phyloP scores from a whole-genome alignment of 2,797 vertebrate species.

The Cynopterus sphinx region DNA sequence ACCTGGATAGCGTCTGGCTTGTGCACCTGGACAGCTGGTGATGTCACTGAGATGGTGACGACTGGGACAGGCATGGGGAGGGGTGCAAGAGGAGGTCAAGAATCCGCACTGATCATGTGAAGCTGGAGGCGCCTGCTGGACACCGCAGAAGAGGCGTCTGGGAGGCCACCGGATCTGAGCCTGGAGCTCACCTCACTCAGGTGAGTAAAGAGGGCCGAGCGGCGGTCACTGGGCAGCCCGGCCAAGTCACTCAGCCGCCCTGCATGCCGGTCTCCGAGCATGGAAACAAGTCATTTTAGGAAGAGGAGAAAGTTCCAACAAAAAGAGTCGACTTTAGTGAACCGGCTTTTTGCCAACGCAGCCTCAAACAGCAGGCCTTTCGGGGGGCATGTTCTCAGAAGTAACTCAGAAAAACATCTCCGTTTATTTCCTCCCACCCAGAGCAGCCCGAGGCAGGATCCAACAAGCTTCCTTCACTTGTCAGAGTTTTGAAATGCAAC shows the following conservation, averaged over 20 bases:
- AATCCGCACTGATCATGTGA: rapidly evolving
- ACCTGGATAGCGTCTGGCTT: neutral
- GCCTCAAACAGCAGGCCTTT: neutral
- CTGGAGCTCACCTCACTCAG: neutral
- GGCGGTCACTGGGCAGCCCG: neutral
- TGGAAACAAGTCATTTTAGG: slow-evolving; percentile 18
- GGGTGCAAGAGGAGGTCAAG: neutral
- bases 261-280: neutral
- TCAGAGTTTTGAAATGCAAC: neutral
- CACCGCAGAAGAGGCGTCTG: neutral
- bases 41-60: neutral
- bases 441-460: rapidly evolving
- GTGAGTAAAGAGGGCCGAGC: rapidly evolving
- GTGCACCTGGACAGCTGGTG: neutral
- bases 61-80: neutral
- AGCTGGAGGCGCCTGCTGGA: neutral
- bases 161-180: neutral
- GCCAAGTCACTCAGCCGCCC: neutral
- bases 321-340: neutral
- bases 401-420: neutral
- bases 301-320: slow-evolving; percentile 13
- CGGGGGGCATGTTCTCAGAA: rapidly evolving
- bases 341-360: slow-evolving; percentile 13
- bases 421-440: neutral
- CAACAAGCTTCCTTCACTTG: neutral